Percentiles rank a stretch among this genome's conserved stretches.
phyloP scores from a whole-genome alignment of 2,113 vertebrate genomes.

The Halcyon malimbica region DNA sequence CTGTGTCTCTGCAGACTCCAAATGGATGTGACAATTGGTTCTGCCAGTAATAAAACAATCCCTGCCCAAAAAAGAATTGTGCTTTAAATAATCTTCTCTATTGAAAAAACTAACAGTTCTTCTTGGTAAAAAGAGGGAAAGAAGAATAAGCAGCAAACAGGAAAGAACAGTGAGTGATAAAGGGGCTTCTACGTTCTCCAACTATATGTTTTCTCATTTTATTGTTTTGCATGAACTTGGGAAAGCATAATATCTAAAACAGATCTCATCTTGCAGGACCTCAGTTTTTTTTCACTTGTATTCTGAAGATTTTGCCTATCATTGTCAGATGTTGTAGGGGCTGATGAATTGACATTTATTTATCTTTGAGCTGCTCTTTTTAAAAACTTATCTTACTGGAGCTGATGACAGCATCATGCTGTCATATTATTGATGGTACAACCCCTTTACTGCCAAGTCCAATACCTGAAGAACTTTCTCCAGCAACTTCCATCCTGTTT shows the following conservation, averaged over 20 bases:
- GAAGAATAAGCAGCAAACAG: not conserved
- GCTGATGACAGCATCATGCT: not conserved
- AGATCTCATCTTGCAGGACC: not conserved
- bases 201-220: not conserved
- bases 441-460: not conserved
- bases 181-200: not conserved
- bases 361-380: not conserved
- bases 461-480: not conserved
- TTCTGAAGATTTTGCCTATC: not conserved
- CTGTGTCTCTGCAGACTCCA: not conserved
- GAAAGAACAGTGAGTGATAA: not conserved
- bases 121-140: not conserved
- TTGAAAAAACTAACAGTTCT: not conserved
- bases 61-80: accelerated
- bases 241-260: not conserved
- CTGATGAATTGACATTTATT: not conserved
- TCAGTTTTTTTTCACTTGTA: not conserved
- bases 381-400: not conserved
- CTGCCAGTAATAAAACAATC: not conserved
- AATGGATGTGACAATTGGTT: not conserved
- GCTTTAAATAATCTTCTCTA: not conserved
- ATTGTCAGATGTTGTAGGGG: not conserved
- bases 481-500: not conserved
- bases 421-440: not conserved
- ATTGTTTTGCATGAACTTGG: not conserved